These are phyloP conservation scores for Rhinolophus sinicus DNA, from an alignment of 2,113 vertebrate genomes.

Conservation along the genomic window DNA sequence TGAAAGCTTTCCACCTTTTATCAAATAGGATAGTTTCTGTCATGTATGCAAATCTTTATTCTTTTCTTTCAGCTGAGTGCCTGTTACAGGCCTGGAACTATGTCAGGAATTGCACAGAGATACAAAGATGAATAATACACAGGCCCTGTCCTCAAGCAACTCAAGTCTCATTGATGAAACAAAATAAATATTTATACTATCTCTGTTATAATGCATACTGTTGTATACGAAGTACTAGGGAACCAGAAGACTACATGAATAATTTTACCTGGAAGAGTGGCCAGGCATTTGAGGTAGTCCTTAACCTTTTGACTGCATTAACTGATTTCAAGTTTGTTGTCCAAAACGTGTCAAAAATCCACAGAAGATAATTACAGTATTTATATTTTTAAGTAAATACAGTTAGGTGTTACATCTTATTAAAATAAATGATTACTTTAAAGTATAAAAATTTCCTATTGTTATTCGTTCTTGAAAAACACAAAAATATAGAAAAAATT, in stretches of 20 bases:
- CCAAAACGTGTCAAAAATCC: no score
- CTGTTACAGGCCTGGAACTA: not conserved
- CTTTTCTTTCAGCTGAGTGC: slow-evolving; percentile 8
- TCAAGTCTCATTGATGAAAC: not conserved
- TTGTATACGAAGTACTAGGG: not conserved
- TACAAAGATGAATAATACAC: not conserved
- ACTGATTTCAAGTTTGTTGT: no score
- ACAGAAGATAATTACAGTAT: no score
- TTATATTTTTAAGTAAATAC: no score
- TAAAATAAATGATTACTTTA: no score
- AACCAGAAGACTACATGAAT: slow-evolving; percentile 8
- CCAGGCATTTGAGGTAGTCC: not conserved
- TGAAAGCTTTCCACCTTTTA: slow-evolving; percentile 25
- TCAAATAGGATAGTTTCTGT: not conserved
- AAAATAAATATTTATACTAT: slow-evolving; percentile 34
- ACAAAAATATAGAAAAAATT: no score
- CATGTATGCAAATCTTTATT: not conserved
- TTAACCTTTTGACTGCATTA: no score
- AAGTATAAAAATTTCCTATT: no score
- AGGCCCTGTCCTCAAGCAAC: not conserved
- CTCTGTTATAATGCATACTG: not conserved
- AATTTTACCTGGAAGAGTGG: slow-evolving; percentile 28
- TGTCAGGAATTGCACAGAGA: not conserved
- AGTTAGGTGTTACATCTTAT: no score
- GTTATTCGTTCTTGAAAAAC: no score